These are phyloP conservation scores for Ceryle rudis DNA, from an alignment of 2,797 vertebrate species.

Conservation along the genomic window DNA sequence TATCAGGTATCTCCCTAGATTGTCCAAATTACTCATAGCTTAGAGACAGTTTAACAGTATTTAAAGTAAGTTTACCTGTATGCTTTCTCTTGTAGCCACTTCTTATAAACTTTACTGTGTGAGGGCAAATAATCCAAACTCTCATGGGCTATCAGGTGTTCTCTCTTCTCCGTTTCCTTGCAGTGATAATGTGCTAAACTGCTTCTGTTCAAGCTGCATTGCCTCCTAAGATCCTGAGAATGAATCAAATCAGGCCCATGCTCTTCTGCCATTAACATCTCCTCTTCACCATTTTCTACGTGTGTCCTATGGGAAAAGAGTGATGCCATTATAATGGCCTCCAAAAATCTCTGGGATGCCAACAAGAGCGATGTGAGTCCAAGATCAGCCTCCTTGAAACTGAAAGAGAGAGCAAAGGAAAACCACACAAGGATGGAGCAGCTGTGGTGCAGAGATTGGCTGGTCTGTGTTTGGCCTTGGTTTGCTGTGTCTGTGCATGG, in stretches of 20 bases:
- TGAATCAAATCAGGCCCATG: background rate
- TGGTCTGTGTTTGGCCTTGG: background rate
- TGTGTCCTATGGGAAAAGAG: background rate
- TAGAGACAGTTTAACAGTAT: background rate
- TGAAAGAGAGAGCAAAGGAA: background rate
- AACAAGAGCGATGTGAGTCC: background rate
- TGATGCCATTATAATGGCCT: background rate
- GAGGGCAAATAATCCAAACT: constrained; percentile 67
- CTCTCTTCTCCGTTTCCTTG: background rate
- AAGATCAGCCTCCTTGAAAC: background rate
- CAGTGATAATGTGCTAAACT: background rate
- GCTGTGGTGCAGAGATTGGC: background rate
- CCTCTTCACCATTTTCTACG: background rate
- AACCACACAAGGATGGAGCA: background rate
- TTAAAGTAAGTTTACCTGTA: constrained; percentile 11
- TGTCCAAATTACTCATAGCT: background rate
- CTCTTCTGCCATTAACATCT: constrained; percentile 24
- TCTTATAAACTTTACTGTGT: constrained; percentile 47
- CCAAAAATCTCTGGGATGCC: background rate
- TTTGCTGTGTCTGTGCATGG: background rate
- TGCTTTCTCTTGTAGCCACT: constrained; percentile 41
- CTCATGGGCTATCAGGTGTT: background rate
- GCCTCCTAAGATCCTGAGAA: background rate
- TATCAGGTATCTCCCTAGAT: background rate
- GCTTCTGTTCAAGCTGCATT: background rate